phyloP scores from a whole-genome alignment of 2,888 invertebrate genomes.

The Drosophila mimetica region DNA sequence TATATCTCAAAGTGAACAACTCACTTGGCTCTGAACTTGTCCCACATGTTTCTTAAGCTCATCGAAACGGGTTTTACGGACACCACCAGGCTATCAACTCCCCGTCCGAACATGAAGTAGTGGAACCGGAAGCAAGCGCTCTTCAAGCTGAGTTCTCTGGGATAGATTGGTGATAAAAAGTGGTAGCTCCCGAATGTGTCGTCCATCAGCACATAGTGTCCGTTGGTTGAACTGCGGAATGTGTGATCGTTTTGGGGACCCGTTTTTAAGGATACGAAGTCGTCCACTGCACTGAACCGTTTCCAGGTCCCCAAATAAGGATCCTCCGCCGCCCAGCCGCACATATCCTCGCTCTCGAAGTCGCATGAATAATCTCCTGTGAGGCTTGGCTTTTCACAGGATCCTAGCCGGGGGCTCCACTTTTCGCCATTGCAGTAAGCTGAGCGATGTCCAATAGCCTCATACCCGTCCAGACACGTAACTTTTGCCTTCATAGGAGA shows the following conservation, averaged over 20 bases:
- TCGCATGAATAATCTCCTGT: conserved; percentile 66
- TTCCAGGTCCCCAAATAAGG: conserved; percentile 89
- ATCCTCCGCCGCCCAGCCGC: conserved; percentile 91
- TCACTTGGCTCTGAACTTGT: conserved; percentile 22
- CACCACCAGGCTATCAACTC: conserved; percentile 86
- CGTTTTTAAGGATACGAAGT: conserved; percentile 84
- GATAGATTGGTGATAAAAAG: conserved; percentile 90
- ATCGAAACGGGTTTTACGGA: conserved; percentile 85
- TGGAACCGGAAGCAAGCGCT: conserved; percentile 87
- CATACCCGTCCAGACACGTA: conserved; percentile 88
- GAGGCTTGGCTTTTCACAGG: conserved; percentile 84
- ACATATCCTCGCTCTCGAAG: conserved; percentile 86
- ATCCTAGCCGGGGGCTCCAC: conserved; percentile 90
- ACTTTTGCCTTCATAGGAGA: conserved; percentile 87
- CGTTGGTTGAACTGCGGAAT: conserved; percentile 86
- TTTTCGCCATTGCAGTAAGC: conserved; percentile 89
- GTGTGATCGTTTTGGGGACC: conserved; percentile 93
- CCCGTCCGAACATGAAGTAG: conserved; percentile 92
- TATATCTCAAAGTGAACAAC: neutral
- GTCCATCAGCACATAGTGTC: conserved; percentile 93
- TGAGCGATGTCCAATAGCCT: conserved; percentile 86
- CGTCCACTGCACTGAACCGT: conserved; percentile 86
- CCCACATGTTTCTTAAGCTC: conserved; percentile 53
- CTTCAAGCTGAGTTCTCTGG: conserved; percentile 84
- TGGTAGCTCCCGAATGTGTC: conserved; percentile 82